Evolutionary conservation across 2,888 invertebrate species (phyloP), one percentile per base, ranked within the genome.

Genomic region (Tiphia femorata): DNA sequence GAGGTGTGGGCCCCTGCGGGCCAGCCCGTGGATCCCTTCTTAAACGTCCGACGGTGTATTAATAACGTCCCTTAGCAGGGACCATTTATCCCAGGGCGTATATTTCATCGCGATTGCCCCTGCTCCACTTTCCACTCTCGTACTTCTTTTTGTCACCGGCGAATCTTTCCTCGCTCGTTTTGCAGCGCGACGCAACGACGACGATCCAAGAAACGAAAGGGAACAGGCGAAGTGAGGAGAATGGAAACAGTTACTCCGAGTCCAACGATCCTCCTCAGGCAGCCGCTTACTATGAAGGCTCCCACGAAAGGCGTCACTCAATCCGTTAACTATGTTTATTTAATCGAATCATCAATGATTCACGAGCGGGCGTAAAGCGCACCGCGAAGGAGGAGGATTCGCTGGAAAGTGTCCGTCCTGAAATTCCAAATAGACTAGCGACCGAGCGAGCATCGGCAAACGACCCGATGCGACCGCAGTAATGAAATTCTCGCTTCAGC

Each of bases 11-110:
- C 35, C 33, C 46, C 14, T 17, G 25, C 25, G 6, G 25, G 6
- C 8, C 25, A 8, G 8, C 6, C 37, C 42, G 41, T 56, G 62
- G 61, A 47, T 51, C 51, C 48, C 49, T 52, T 61, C 49, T 62
- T 62, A 62, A 62, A 62, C 62, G 61, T 61, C 49, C 61, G 51
- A 55, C 62, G 56, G 19, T 12, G 40, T 17, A 8, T 40, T 40
- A 40, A 40, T 40, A 40, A 40, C 40, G 21, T 40, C 21, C 10
- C 19, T 21, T n/a, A 12, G 20, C 7, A 16, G n/a, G n/a, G n/a
- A n/a, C n/a, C n/a, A n/a, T n/a, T n/a, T n/a, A n/a, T n/a, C n/a
- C n/a, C n/a, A n/a, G n/a, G n/a, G n/a, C n/a, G n/a, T n/a, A n/a
- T n/a, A n/a, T n/a, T n/a, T n/a, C n/a, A n/a, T n/a, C n/a, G n/a